phyloP scores from a whole-genome alignment of 2,113 vertebrate genomes.

The Accipiter virgatus region DNA sequence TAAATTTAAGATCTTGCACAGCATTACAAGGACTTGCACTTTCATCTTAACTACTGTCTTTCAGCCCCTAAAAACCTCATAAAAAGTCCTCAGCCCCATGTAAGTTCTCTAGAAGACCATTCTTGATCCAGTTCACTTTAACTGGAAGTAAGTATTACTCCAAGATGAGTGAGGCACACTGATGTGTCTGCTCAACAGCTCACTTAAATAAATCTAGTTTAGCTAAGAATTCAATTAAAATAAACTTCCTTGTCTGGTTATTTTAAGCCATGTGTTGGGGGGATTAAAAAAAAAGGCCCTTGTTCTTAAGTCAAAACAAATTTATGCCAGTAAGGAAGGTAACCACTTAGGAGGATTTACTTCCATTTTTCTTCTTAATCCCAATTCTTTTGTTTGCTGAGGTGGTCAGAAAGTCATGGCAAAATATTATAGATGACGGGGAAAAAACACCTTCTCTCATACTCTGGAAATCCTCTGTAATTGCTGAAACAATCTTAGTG shows the following conservation, averaged over 20 bases:
- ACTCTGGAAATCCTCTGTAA: not conserved
- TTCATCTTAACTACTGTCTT: not conserved
- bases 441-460: not conserved
- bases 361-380: not conserved
- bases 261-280: not conserved
- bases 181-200: not conserved
- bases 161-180: not conserved
- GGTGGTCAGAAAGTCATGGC: not conserved
- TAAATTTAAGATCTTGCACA: not conserved
- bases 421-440: not conserved
- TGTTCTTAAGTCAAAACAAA: not conserved
- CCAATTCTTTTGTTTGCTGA: not conserved
- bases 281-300: not conserved
- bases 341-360: not conserved
- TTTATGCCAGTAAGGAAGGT: not conserved
- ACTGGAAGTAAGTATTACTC: not conserved
- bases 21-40: not conserved
- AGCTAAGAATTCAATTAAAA: not conserved
- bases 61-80: not conserved
- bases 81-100: not conserved
- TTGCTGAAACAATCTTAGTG: not conserved
- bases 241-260: not conserved
- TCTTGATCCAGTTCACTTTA: not conserved
- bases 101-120: not conserved
- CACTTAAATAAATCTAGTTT: not conserved